Base-by-base conservation (phyloP, 2,113 vertebrate genomes). In the Turnix velox region DNA sequence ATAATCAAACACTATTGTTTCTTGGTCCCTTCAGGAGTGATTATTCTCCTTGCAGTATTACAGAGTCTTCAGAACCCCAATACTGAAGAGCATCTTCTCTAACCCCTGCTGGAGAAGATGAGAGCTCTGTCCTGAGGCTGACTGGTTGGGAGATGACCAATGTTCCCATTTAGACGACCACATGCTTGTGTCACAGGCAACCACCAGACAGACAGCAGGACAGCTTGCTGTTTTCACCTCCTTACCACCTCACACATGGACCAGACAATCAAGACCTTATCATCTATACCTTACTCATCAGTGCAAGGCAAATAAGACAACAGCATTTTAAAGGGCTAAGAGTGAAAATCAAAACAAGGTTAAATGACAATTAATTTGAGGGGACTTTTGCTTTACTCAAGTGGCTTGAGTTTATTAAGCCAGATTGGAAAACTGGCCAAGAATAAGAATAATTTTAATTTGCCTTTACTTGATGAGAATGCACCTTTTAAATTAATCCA, bases 1-100 rank as follows among this genome's bases (percentile, higher is more conserved):
- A 16, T 35, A 73, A 78, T 0, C 0, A 0, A 73, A 61, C 49
- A 40, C 54, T 57, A 2, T 1, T 45, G 33, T 6, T 45, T 73
- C 74, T 30, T 17, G 23, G 33, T 65, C 37, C 57, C 37, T 69
- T 49, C 75, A 57, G 37, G 19, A 75, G 23, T 5, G 25, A 52
- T 43, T 59, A 3, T 23, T 79, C 57, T 45, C 33, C 40, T 24
- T 39, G 18, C 69, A 68, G 28, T 42, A n/a, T 30, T 39, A n/a
- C 24, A 31, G 31, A n/a, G 15, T 45, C 79, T 66, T 65, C 30
- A 14, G 22, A 78, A 45, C 18, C 35, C 16, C 33, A 43, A 9
- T 6, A 51, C 8, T 4, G 19, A 17, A 67, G 12, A 72, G 35
- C 54, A 76, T 33, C 35, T 43, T 73, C n/a, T 46, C 28, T 12